A percentile compares a stretch with the other conserved stretches of the same genome.
These are phyloP conservation scores for Neodon shergylaensis DNA, from an alignment of 2,113 vertebrate species.

Conservation along the genomic window DNA sequence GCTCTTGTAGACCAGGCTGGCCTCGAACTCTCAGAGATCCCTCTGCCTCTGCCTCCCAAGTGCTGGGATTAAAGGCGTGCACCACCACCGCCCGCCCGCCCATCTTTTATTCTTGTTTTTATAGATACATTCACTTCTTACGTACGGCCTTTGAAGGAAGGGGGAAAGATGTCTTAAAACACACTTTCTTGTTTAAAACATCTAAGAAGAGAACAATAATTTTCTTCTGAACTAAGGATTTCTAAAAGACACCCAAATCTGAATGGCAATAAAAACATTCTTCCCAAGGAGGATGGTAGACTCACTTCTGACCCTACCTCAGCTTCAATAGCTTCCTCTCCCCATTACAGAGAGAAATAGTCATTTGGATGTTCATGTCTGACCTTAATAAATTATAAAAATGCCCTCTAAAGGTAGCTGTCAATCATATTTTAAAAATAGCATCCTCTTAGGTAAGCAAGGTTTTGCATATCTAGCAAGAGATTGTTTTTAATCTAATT, in stretches of 20 bases:
- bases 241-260: not conserved
- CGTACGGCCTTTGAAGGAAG: not conserved
- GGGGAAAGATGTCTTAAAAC: slow-evolving; percentile 19
- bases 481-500: not conserved
- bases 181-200: not conserved
- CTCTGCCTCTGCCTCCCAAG: too few relatives aligned
- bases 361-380: not conserved
- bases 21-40: too few relatives aligned
- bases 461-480: slow-evolving; percentile 16
- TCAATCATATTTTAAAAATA: slow-evolving; percentile 54
- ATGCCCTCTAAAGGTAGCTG: slow-evolving; percentile 21
- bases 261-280: not conserved
- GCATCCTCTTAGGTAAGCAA: slow-evolving; percentile 32
- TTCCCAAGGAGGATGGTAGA: not conserved
- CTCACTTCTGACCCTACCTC: not conserved
- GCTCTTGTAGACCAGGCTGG: too few relatives aligned
- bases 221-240: not conserved
- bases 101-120: slow-evolving; percentile 31
- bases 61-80: too few relatives aligned
- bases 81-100: rapidly evolving
- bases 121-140: not conserved
- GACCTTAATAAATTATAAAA: slow-evolving; percentile 47
- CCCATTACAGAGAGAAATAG: slow-evolving; percentile 2
- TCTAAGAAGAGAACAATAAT: not conserved
- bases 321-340: not conserved